Percentiles rank a stretch among this genome's conserved stretches.
Evolutionary conservation across 2,888 invertebrate species (phyloP).

Genomic region (Mimas tiliae): DNA sequence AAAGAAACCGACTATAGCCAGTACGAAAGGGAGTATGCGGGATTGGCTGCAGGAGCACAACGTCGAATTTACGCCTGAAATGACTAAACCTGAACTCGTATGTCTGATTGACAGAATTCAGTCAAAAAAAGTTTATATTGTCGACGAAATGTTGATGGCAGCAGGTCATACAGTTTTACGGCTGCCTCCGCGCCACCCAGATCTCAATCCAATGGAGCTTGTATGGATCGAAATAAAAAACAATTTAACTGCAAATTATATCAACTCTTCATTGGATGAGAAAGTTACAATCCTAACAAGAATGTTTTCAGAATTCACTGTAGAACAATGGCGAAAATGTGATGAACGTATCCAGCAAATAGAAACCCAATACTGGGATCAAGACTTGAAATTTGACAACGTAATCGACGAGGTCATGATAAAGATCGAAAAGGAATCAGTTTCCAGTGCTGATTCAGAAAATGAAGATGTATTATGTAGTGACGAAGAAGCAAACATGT

Average conservation of each 20-base stretch:
- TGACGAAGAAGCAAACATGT: neutral
- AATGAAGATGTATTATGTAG: conserved; percentile 2
- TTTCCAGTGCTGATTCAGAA: conserved; percentile 5
- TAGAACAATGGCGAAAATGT: conserved; percentile 11
- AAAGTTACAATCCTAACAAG: conserved; percentile 7
- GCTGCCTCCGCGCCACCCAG: conserved; percentile 13
- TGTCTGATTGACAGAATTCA: conserved; percentile 15
- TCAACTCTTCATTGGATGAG: conserved; percentile 13
- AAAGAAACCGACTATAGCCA: conserved; percentile 37
- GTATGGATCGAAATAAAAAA: conserved; percentile 17
- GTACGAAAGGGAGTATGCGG: conserved; percentile 35
- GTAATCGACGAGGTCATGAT: conserved; percentile 11
- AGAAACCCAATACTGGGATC: conserved; percentile 28
- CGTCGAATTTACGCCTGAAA: conserved; percentile 27
- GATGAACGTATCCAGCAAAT: neutral
- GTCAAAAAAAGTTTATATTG: conserved; percentile 19
- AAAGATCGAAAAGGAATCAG: neutral
- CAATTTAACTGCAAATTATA: neutral
- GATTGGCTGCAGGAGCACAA: conserved; percentile 33
- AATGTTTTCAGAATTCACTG: conserved; percentile 10
- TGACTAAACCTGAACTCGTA: conserved; percentile 24
- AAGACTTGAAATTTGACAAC: conserved; percentile 9
- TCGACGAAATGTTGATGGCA: conserved; percentile 14
- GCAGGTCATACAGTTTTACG: conserved; percentile 6
- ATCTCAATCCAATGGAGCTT: conserved; percentile 13